Percentiles rank a stretch among this genome's conserved stretches.
Conservation (phyloP, 2,888 invertebrate genomes). For the Trachelus troglodyta region DNA sequence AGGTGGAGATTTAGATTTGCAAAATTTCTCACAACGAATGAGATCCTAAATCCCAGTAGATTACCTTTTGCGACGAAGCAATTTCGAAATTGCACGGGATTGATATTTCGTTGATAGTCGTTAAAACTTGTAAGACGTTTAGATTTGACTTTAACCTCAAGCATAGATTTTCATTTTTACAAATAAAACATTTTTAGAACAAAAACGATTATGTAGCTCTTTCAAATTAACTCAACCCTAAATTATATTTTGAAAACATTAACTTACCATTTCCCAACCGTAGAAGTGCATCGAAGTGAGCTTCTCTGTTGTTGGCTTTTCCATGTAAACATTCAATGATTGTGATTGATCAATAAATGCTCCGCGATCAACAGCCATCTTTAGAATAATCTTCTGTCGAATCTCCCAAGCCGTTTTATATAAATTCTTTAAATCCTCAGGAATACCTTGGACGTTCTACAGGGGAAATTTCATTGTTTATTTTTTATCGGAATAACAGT, state of each 20-base stretch:
- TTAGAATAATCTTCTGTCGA: slow-evolving; percentile 70
- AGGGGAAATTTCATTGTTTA: slow-evolving; percentile 16
- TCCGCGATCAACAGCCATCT: slow-evolving; percentile 75
- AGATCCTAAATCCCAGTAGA: too few relatives aligned
- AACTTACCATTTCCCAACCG: slow-evolving; percentile 70
- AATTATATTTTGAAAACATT: too few relatives aligned
- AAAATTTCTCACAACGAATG: too few relatives aligned
- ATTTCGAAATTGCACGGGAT: too few relatives aligned
- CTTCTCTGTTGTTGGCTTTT: slow-evolving; percentile 71
- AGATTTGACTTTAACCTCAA: neutral
- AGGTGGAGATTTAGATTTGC: too few relatives aligned
- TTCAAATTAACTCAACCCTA: too few relatives aligned
- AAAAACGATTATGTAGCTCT: too few relatives aligned
- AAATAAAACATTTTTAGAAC: too few relatives aligned
- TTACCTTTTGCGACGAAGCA: too few relatives aligned
- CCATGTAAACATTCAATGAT: slow-evolving; percentile 74
- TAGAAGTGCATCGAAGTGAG: slow-evolving; percentile 76
- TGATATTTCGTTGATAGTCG: too few relatives aligned
- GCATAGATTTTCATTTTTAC: neutral
- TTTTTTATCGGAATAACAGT: neutral
- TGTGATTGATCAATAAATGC: slow-evolving; percentile 76
- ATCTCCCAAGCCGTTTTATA: slow-evolving; percentile 74
- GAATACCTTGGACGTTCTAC: slow-evolving; percentile 66
- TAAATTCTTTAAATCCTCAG: slow-evolving; percentile 67
- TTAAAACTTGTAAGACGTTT: too few relatives aligned